A percentile compares a stretch with the other conserved stretches of the same genome.
These are phyloP conservation scores for Argyresthia albistria DNA, from an alignment of 2,888 invertebrate species.

Conservation along the genomic window DNA sequence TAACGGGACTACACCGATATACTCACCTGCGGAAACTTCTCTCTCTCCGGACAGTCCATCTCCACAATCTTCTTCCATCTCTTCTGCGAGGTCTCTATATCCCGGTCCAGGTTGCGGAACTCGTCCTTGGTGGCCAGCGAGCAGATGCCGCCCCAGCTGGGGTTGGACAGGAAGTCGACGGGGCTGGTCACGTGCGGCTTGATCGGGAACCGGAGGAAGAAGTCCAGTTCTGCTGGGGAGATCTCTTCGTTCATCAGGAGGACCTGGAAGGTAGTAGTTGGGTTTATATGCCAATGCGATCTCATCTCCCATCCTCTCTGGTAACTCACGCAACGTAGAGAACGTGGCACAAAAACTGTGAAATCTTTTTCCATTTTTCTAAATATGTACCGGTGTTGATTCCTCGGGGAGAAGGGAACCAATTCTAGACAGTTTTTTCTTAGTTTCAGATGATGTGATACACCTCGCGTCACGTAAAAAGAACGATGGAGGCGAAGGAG, in stretches of 20 bases:
- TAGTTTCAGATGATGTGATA: too few species aligned
- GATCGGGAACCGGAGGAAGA: constrained; percentile 92
- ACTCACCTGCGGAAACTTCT: constrained; percentile 90
- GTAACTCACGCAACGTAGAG: too few species aligned
- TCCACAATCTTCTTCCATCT: constrained; percentile 98
- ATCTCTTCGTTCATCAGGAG: constrained; percentile 90
- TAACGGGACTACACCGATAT: too few species aligned
- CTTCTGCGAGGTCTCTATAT: constrained; percentile 96
- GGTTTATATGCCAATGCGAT: too few species aligned
- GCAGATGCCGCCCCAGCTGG: constrained; percentile 96
- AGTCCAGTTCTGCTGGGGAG: constrained; percentile 88
- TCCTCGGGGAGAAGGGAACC: too few species aligned
- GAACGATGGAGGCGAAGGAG: too few species aligned
- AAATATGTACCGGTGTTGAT: too few species aligned
- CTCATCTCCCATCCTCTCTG: too few species aligned
- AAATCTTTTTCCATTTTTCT: too few species aligned
- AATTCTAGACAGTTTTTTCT: too few species aligned
- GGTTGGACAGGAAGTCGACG: constrained; percentile 93
- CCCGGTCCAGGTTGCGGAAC: constrained; percentile 93
- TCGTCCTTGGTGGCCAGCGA: constrained; percentile 92
- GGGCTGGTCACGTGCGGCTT: constrained; percentile 95
- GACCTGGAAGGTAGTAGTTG: constrained; percentile 69
- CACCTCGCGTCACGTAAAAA: too few species aligned
- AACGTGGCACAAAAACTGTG: too few species aligned
- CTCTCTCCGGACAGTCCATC: constrained; percentile 94